Percentiles rank a stretch among this genome's conserved stretches.
Conservation (phyloP, 2,888 invertebrate genomes). For the Oxyscelio sp. region DNA sequence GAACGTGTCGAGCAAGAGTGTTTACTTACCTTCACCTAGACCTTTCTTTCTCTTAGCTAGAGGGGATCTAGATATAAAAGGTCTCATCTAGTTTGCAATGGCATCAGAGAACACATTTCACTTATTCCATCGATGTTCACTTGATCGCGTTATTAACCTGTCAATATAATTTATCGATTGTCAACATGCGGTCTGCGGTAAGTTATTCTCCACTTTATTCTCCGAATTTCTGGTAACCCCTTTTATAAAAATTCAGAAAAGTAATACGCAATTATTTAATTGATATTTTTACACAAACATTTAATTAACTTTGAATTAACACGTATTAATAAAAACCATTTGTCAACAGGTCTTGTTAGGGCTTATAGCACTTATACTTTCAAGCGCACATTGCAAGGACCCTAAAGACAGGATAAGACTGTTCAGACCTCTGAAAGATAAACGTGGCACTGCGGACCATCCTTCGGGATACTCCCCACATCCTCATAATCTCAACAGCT, state of each 20-base stretch:
- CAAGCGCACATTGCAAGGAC: conserved; percentile 80
- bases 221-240: too few relatives aligned
- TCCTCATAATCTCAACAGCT: conserved; percentile 58
- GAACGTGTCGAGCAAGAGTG: conserved; percentile 76
- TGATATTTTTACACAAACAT: too few relatives aligned
- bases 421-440: conserved; percentile 81
- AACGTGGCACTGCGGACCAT: conserved; percentile 84
- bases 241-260: too few relatives aligned
- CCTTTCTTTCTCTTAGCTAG: conserved; percentile 87
- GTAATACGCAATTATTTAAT: too few relatives aligned
- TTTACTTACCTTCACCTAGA: conserved; percentile 88
- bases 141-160: conserved; percentile 69
- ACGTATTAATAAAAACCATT: background rate
- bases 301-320: too few relatives aligned
- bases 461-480: conserved; percentile 77
- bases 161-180: conserved; percentile 61
- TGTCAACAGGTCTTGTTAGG: conserved; percentile 81
- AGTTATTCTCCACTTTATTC: too few relatives aligned
- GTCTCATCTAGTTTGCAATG: conserved; percentile 86
- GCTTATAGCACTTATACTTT: conserved; percentile 78
- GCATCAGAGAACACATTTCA: conserved; percentile 85
- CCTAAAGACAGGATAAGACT: conserved; percentile 73
- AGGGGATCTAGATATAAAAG: conserved; percentile 88
- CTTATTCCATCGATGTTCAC: conserved; percentile 78
- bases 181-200: conserved; percentile 84